Conservation (phyloP, 2,797 vertebrate species). For the Notolabrus celidotus region DNA sequence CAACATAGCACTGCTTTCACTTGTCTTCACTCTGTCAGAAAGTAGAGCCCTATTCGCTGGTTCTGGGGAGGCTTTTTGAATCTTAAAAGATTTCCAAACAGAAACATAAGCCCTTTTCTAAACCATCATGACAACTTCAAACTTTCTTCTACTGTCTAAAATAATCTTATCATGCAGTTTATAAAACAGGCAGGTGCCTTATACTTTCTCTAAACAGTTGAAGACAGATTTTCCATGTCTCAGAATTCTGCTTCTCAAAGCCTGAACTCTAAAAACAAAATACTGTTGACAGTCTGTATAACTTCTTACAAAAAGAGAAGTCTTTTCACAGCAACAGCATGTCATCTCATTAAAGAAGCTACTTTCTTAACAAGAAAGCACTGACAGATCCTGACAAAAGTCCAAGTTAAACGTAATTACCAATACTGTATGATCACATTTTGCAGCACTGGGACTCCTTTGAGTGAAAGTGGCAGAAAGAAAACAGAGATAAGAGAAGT, state of each 20-base stretch:
- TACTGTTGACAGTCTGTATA: constrained; percentile 20
- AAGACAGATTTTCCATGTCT: constrained; percentile 31
- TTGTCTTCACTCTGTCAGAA: constrained; percentile 4
- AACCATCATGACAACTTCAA: constrained; percentile 25
- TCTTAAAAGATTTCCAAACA: neutral
- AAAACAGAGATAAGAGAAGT: constrained; percentile 1
- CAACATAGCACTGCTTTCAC: constrained; percentile 1
- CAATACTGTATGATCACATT: neutral
- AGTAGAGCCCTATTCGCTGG: neutral
- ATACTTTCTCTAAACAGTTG: constrained; percentile 8
- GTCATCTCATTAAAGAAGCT: constrained; percentile 25
- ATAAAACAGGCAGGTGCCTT: constrained; percentile 9
- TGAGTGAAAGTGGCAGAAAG: constrained; percentile 3
- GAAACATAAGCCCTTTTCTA: neutral
- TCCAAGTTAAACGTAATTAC: constrained; percentile 7
- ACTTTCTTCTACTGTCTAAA: constrained; percentile 9
- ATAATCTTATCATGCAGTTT: constrained; percentile 8
- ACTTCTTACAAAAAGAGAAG: constrained; percentile 23
- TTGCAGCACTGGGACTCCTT: neutral
- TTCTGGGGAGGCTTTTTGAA: neutral
- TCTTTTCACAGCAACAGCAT: constrained; percentile 26
- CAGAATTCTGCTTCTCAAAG: constrained; percentile 19
- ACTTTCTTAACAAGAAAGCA: constrained; percentile 15
- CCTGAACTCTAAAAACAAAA: constrained; percentile 19
- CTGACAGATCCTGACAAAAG: constrained; percentile 1